Evolutionary conservation across 2,888 invertebrate species (phyloP).

Genomic region (Macroteleia sp.): DNA sequence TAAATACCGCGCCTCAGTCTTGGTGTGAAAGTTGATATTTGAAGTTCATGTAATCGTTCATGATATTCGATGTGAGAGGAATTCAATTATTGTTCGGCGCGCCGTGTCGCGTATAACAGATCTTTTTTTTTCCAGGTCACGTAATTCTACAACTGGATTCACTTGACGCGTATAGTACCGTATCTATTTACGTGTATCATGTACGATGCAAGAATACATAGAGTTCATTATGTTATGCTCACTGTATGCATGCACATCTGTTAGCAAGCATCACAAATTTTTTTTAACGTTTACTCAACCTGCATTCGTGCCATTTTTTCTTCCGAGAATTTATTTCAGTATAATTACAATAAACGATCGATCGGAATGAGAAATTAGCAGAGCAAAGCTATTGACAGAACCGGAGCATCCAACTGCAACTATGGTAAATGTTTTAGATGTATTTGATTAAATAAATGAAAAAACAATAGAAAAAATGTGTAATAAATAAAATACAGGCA

Average conservation of each 20-base stretch:
- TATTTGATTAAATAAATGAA: too few species aligned
- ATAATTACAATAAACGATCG: conserved; percentile 11
- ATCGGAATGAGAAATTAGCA: too few species aligned
- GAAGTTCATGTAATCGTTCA: conserved; percentile 60
- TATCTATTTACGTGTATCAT: conserved; percentile 66
- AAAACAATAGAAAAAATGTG: too few species aligned
- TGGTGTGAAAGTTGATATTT: conserved; percentile 58
- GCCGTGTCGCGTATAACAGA: conserved; percentile 43
- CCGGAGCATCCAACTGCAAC: too few species aligned
- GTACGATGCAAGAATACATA: conserved; percentile 51
- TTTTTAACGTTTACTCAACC: conserved; percentile 17
- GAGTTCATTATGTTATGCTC: conserved; percentile 41
- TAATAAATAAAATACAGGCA: too few species aligned
- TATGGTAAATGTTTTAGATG: too few species aligned
- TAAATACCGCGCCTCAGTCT: conserved; percentile 45
- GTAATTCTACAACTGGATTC: conserved; percentile 59
- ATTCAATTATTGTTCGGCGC: conserved; percentile 57
- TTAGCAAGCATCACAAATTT: conserved; percentile 24
- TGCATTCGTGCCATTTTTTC: conserved; percentile 3
- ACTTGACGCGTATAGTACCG: conserved; percentile 64
- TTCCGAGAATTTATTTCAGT: neutral
- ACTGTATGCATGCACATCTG: conserved; percentile 40
- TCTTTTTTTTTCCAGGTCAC: conserved; percentile 66
- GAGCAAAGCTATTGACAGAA: too few species aligned
- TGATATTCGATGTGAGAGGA: conserved; percentile 57